Evolutionary conservation across 1,140 invertebrate genomes (phyloP), one percentile per base, ranked within the genome.

Genomic region (Anastrepha ludens): DNA sequence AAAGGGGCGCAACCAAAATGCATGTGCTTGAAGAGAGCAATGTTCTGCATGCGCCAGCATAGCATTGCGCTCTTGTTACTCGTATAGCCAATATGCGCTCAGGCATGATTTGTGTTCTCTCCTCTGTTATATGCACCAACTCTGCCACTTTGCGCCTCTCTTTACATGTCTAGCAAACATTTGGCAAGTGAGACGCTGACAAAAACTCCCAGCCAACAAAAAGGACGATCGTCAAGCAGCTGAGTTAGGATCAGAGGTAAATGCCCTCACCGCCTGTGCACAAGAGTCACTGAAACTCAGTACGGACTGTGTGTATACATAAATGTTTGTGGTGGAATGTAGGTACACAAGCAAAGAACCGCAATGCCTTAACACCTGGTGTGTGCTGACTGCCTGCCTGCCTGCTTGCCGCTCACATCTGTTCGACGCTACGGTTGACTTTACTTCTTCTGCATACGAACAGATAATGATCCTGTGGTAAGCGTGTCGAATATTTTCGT

Each of bases 361-460:
- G 7, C 13, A 74, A 15, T 17, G 13, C 67, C 67, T 74, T 44
- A 74, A 74, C 67, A 74, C 67, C 67, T 74, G 67, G 67, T 41
- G 44, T 17, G 41, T 74, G 39, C 67, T 29, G 29, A 29, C 29
- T 29, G 29, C 29, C 29, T 29, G 15, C 41, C 5, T 74, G 44
- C 9, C 4, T 17, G 29, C 3, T 11, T 70, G 39, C 5, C 60
- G 60, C 15, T 17, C 60, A 74, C 67, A 74, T 74, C 67, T 74
- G 67, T n/a, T 44, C 39, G 17, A 74, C 39, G 41, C 5, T 74
- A 4, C 11, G 50, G 11, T 55, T 6, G 50, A 55, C 50, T 6
- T 55, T 55, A 6, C 6, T 11, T 55, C 5, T 74, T 7, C 39
- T 44, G 15, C 67, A 8, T 5, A 74, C 44, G 9, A n/a, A 62